Percentiles rank a stretch among this genome's conserved stretches.
These are phyloP conservation scores for Perognathus longimembris DNA, from an alignment of 2,113 vertebrate genomes.

Conservation along the genomic window DNA sequence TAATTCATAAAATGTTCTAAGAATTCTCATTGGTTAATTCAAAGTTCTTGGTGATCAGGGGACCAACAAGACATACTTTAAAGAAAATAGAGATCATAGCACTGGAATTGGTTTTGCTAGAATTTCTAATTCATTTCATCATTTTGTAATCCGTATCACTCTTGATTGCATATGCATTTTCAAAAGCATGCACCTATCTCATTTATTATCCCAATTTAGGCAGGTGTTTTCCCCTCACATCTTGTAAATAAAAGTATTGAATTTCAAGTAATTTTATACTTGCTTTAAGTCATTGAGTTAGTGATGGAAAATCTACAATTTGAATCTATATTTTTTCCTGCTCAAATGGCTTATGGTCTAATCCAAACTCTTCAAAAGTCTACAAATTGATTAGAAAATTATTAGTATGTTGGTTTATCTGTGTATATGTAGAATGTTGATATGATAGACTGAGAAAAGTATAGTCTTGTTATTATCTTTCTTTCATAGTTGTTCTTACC, in stretches of 20 bases:
- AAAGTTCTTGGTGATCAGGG: not conserved
- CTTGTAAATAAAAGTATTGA: slow-evolving; percentile 61
- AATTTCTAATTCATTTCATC: not conserved
- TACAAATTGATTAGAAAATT: slow-evolving; percentile 26
- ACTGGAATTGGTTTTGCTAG: not conserved
- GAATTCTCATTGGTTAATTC: not conserved
- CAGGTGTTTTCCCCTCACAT: slow-evolving; percentile 39
- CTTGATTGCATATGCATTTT: slow-evolving; percentile 46
- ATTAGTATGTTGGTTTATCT: not conserved
- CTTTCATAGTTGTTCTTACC: not conserved
- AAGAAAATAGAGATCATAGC: not conserved
- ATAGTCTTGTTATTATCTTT: slow-evolving; percentile 11
- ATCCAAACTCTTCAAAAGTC: not conserved
- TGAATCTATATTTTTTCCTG: not conserved
- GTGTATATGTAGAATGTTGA: not conserved
- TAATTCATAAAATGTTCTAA: not conserved
- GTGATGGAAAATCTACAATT: slow-evolving; percentile 5
- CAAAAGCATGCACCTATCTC: slow-evolving; percentile 42
- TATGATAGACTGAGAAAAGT: slow-evolving; percentile 24
- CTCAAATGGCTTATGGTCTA: not conserved
- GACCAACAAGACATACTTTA: not conserved
- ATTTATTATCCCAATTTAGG: slow-evolving; percentile 46
- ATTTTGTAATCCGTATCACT: not conserved
- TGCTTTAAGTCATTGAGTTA: slow-evolving; percentile 47
- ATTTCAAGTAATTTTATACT: slow-evolving; percentile 58